A percentile compares a stretch with the other conserved stretches of the same genome.
Evolutionary conservation across 2,113 vertebrate genomes (phyloP).

Genomic region (pig (Sus scrofa)): DNA sequence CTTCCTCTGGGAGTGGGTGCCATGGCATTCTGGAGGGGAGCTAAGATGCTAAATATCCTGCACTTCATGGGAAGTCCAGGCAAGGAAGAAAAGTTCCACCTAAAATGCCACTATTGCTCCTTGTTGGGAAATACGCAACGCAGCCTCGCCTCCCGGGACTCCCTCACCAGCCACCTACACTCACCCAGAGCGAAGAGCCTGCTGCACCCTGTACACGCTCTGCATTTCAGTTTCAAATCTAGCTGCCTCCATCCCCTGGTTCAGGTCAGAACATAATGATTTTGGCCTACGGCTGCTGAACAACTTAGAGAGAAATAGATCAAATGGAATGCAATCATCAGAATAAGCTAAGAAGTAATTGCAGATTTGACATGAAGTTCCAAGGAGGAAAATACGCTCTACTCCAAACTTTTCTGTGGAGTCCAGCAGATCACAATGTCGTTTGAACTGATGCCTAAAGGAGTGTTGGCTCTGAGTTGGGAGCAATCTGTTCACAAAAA

Average conservation of each 20-base stretch:
- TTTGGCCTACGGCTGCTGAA: constrained; percentile 59
- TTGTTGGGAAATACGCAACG: not conserved
- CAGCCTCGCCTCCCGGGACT: not conserved
- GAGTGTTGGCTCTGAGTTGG: constrained; percentile 14
- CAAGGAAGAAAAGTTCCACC: not conserved
- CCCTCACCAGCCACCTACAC: not conserved
- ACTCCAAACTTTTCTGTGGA: constrained; percentile 37
- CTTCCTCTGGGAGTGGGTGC: not conserved
- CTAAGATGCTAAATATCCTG: not conserved
- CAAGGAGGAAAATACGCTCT: constrained; percentile 61
- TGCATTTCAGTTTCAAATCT: constrained; percentile 45
- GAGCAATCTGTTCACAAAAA: not conserved
- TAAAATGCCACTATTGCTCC: not conserved
- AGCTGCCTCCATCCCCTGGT: not conserved
- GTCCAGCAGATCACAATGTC: constrained; percentile 34
- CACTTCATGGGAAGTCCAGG: not conserved
- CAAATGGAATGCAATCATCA: constrained; percentile 54
- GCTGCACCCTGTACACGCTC: not conserved
- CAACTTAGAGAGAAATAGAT: constrained; percentile 73
- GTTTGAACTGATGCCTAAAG: constrained; percentile 23
- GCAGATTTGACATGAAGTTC: constrained; percentile 62
- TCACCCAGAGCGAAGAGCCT: not conserved
- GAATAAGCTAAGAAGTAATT: constrained; percentile 63
- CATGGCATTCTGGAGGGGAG: not conserved
- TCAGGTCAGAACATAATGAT: constrained; percentile 67